These are phyloP conservation scores for Dicrurus megarhynchus DNA, from an alignment of 2,113 vertebrate species.

Conservation along the genomic window DNA sequence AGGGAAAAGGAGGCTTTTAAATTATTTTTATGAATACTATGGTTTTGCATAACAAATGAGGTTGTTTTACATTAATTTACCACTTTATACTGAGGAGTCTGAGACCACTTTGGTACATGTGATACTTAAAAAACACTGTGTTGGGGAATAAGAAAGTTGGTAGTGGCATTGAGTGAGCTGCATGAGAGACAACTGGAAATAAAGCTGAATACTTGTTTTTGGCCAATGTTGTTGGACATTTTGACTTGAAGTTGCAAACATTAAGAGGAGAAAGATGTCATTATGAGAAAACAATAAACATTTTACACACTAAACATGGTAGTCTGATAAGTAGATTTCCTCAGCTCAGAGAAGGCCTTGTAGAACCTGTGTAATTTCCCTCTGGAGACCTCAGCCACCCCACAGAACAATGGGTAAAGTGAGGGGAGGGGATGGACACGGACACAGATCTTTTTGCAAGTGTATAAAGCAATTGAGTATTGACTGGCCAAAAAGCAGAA, in stretches of 20 bases:
- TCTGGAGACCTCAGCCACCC: not conserved
- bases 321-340: not conserved
- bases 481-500: not conserved
- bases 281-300: not conserved
- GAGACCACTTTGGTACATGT: not conserved
- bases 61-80: not conserved
- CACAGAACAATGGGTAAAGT: not conserved
- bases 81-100: not conserved
- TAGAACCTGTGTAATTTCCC: not conserved
- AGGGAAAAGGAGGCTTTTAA: not conserved
- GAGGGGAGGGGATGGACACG: not conserved
- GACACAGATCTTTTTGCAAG: not conserved
- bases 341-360: not conserved
- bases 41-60: not conserved
- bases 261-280: not conserved
- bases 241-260: not conserved
- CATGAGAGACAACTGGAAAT: not conserved
- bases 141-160: not conserved
- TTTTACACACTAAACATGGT: not conserved
- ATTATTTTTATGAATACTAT: not conserved
- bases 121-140: not conserved
- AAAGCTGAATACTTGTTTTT: not conserved
- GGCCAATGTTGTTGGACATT: not conserved
- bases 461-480: not conserved
- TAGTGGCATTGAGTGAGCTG: not conserved